Evolutionary conservation across 2,113 vertebrate genomes (phyloP), one percentile per base, ranked within the genome.

Genomic region (Struthidea cinerea): DNA sequence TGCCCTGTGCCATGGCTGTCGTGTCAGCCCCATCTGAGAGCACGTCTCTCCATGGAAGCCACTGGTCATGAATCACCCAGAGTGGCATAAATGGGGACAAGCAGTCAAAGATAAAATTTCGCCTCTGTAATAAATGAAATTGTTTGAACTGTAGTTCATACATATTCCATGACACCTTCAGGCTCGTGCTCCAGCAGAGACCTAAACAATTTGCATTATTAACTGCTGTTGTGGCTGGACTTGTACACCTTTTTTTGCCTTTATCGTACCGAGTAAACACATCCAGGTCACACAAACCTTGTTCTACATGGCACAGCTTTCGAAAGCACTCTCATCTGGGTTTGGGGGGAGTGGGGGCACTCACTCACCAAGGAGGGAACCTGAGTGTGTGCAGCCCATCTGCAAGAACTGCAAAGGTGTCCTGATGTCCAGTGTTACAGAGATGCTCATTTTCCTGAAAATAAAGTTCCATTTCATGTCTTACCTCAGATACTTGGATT

Each of bases 1-100:
- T 1, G 0, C 9, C 28, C 71, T 0, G 28, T 57, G 90, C 75
- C 6, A 0, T 35, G 67, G 55, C 82, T 0, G 0, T 47, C 3
- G 3, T 41, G 68, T 70, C 80, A 42, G 11, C 79, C 1, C 2
- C 37, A 50, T 35, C 68, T 4, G 4, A 74, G 76, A 86, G 26
- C 83, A 90, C 75, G 10, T 69, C 3, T 0, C 75, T 90, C 49
- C 1, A 0, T 42, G 55, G 67, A 49, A 63, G 79, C 78, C 92
- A 14, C 83, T 83, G 79, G 12, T 84, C 80, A 47, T 59, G 35
- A 77, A 5, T 96, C 89, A 88, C 63, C 67, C 75, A 26, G 55
- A 90, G 68, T 35, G 63, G 82, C 12, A 1, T n/a, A 53, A 80
- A 50, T 65, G 71, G 78, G 60, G 68, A 67, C 84, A 78, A 59